phyloP scores from a whole-genome alignment of 2,888 invertebrate genomes.

The Acronicta leporina region DNA sequence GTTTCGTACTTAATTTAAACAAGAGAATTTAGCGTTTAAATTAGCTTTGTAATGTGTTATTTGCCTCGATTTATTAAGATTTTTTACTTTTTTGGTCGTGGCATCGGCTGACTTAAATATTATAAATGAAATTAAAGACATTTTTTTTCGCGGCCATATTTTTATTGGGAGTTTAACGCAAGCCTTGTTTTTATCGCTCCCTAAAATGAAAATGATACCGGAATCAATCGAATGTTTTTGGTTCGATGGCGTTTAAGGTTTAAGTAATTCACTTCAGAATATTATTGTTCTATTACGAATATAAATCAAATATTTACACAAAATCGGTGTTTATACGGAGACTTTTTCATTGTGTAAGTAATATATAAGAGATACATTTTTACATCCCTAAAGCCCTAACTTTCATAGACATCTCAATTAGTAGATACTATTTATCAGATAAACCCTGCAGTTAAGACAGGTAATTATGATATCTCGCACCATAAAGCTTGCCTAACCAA shows the following conservation, averaged over 20 bases:
- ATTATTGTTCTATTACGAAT: neutral
- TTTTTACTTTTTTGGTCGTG: constrained; percentile 32
- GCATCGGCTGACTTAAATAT: constrained; percentile 19
- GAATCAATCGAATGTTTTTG: constrained; percentile 21
- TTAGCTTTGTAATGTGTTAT: constrained; percentile 63
- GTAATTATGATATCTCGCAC: neutral
- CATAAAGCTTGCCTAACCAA: neutral
- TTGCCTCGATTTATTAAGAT: constrained; percentile 51
- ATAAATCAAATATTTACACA: neutral
- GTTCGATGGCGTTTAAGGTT: constrained; percentile 23
- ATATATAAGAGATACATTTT: neutral
- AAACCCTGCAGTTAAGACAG: constrained; percentile 14
- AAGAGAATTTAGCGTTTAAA: constrained; percentile 70
- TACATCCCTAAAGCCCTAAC: neutral
- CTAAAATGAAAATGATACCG: constrained; percentile 24
- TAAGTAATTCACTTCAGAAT: constrained; percentile 20
- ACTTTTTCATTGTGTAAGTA: no score
- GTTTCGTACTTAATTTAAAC: constrained; percentile 72
- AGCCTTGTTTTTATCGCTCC: constrained; percentile 17
- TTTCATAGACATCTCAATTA: constrained; percentile 25
- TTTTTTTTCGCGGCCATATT: constrained; percentile 31
- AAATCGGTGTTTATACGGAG: no score
- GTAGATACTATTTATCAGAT: constrained; percentile 15
- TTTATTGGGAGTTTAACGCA: constrained; percentile 22
- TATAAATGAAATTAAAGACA: constrained; percentile 35